Conservation (phyloP, 2,113 vertebrate genomes). For the Menidia beryllina region DNA sequence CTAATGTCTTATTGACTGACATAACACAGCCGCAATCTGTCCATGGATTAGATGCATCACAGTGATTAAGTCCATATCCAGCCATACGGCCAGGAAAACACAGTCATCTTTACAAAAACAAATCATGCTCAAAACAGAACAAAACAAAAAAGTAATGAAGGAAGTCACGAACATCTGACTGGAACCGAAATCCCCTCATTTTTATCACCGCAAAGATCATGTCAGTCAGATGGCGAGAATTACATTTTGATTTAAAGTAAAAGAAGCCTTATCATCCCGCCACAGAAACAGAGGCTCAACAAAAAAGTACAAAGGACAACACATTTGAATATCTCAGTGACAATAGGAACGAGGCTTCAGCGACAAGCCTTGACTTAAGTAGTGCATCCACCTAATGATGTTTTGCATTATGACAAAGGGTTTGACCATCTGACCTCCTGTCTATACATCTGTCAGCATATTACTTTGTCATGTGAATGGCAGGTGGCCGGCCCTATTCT, state of each 20-base stretch:
- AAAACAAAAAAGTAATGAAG: background rate
- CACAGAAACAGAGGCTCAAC: background rate
- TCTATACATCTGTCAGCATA: constrained; percentile 73
- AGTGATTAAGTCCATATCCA: constrained; percentile 24
- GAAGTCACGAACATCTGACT: background rate
- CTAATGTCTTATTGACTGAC: constrained; percentile 2
- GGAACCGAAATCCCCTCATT: background rate
- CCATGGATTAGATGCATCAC: constrained; percentile 45
- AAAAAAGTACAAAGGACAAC: constrained; percentile 13
- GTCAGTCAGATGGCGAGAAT: background rate
- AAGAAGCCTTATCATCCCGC: background rate
- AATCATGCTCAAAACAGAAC: background rate
- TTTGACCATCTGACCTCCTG: constrained; percentile 74
- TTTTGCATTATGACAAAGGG: constrained; percentile 62
- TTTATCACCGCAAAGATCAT: background rate
- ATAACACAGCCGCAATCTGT: constrained; percentile 28
- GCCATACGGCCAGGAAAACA: constrained; percentile 36
- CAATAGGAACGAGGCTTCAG: constrained; percentile 14
- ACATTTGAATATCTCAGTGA: constrained; percentile 9
- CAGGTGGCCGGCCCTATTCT: constrained; percentile 74
- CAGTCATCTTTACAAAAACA: background rate
- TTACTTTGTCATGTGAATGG: constrained; percentile 70
- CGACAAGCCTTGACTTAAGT: constrained; percentile 25
- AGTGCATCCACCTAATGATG: constrained; percentile 52
- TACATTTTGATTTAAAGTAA: background rate